Base-by-base conservation (phyloP, 2,113 vertebrate species). In the Hyperoodon ampullatus region DNA sequence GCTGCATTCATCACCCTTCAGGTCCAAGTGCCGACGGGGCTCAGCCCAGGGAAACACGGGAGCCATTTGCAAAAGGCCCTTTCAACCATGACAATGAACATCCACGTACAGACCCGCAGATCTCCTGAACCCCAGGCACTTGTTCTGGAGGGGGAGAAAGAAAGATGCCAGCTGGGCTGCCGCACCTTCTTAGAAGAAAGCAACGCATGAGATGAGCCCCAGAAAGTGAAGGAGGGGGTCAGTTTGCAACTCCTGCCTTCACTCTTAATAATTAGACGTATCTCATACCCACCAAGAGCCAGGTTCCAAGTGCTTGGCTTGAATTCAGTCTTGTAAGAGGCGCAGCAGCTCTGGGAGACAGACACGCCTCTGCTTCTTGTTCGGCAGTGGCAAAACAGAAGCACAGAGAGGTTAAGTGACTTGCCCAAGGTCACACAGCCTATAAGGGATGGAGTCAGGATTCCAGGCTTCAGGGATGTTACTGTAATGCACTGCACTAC, bases 161-260 rank as follows among this genome's bases (percentile, higher is more conserved):
- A 6, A 6, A 88, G 95, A 4, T 24, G 1, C 11, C 4, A 1
- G 39, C 35, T 33, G 21, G 1, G 72, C 19, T 1, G 12, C 30
- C 0, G n/a, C 8, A 0, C 26, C 4, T 42, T 19, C n/a, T 55
- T 6, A 13, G 72, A 50, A 13, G 77, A 55, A 66, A 30, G 33
- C 15, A 1, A 2, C 10, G 1, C 5, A 0, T 6, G 2, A 1
- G 14, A 6, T 0, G 3, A 13, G 72, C 19, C 60, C 6, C 2
- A 7, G 47, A 5, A 26, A 15, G 7, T 1, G 66, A 9, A 13
- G 83, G 19, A 12, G 55, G 0, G 0, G 8, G 9, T 33, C 63
- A 0, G 0, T 1, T 1, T 1, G 10, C 2, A 5, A 15, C 19
- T 3, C 74, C 33, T 8, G 68, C 63, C 71, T 58, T 4, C 0